Evolutionary conservation across 2,888 invertebrate species (phyloP), one percentile per base, ranked within the genome.

Genomic region (Dryobota labecula): DNA sequence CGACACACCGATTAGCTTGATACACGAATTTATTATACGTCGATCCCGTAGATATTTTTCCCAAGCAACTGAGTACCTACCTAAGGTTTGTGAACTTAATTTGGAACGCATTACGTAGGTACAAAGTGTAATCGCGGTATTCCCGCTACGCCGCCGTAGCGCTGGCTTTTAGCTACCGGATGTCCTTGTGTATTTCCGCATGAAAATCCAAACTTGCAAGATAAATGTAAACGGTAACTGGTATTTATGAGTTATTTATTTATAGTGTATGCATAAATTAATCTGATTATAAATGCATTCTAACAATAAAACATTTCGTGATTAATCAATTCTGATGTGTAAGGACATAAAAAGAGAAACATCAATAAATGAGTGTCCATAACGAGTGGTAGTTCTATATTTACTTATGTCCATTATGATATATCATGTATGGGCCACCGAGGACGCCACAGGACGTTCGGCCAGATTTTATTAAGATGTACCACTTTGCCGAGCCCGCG

Each of bases 381-480:
- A 89, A 88, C 88, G 87, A 89, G 86, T 80, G 82, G 76, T 76
- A 84, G 81, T 85, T 85, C 84, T 90, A 91, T 92, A 92, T 92
- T 92, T 91, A 89, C 90, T 87, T 86, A 85, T 86, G 83, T 85
- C 86, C 78, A 83, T 71, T 79, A 88, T 87, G 88, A 92, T 92
- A 91, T 90, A 91, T 90, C 86, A 89, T 73, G 73, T 80, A 76
- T 80, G 84, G 85, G 89, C 91, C 92, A 91, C 91, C 92, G 90
- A 86, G 83, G 86, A 80, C 54, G 76, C 87, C 85, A 86, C 76
- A 58, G 85, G 86, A 85, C 86, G 74, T 84, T 77, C 78, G 81
- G 78, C 74, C 77, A 79, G 83, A 86, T 90, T 90, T 90, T 92
- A 91, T 92, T 92, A 89, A 92, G 92, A 92, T 84, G 85, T 86